Base-by-base conservation (phyloP, 2,113 vertebrate species). In the Paralichthys olivaceus region DNA sequence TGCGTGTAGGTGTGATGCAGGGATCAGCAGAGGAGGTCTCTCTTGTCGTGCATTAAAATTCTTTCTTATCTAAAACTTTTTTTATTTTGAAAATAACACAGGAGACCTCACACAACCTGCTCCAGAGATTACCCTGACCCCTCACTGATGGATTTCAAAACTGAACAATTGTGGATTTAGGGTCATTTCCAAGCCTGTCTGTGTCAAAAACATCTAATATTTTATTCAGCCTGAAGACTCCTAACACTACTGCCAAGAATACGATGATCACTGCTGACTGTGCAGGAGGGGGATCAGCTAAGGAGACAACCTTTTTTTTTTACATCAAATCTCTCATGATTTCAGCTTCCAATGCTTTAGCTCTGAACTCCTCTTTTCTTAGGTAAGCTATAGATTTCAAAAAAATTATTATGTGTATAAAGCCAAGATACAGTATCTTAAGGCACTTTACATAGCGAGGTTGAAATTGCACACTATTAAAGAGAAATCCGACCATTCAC, bases 81-180 rank as follows among this genome's bases (percentile, higher is more conserved):
- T 49, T 12, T 23, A 54, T 7, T 22, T 53, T 2, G 15, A 65
- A 69, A 72, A 61, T 23, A 68, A 68, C 28, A 61, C 19, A 9
- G 4, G 26, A 34, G 15, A 68, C 45, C 69, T 63, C 65, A 71
- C 60, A 77, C 67, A 51, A 55, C n/a, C 17, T 15, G 11, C 20
- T 51, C 47, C 22, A 67, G 69, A 63, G 57, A 29, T 26, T 45
- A 17, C 14, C 12, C 4, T 7, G 13, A 51, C 59, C 20, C 43
- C 26, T 14, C n/a, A 0, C 8, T n/a, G 49, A 58, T 2, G 1
- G 20, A 40, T 60, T 66, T 22, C 49, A 53, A 7, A 53, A 53
- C 49, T 2, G 25, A 71, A 63, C 26, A 51, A 66, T 20, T 59
- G 77, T 79, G 56, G 40, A 80, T 19, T 20, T 53, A 9, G 53